These are phyloP conservation scores for Charadrius vociferus DNA, from an alignment of 2,113 vertebrate species.

Conservation along the genomic window DNA sequence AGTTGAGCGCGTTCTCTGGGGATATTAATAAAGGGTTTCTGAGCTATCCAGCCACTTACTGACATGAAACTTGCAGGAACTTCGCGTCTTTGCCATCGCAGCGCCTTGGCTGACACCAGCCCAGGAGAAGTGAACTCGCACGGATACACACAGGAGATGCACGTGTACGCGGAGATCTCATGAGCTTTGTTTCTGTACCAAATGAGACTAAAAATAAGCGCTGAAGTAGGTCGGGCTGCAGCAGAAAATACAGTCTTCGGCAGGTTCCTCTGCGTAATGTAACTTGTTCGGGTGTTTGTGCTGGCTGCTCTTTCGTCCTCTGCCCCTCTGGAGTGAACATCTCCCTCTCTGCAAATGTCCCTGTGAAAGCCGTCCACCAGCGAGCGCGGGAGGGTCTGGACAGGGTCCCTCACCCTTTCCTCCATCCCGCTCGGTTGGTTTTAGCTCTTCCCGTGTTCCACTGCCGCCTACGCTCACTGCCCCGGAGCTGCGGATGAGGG, in stretches of 20 bases:
- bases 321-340: not conserved
- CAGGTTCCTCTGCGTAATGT: not conserved
- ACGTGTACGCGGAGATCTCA: fast-evolving
- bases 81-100: not conserved
- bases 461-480: fast-evolving
- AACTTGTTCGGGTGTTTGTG: not conserved
- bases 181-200: not conserved
- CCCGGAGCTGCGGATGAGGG: fast-evolving
- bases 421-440: not conserved
- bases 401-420: not conserved
- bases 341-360: not conserved
- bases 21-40: not conserved
- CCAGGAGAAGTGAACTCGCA: not conserved
- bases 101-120: not conserved
- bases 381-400: no score
- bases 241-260: not conserved
- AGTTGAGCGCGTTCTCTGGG: not conserved
- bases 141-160: not conserved
- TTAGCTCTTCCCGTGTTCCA: fast-evolving
- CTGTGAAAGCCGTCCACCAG: not conserved
- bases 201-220: not conserved
- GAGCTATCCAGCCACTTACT: not conserved
- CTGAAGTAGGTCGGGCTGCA: not conserved
- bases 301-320: not conserved
- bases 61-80: not conserved